A percentile compares a stretch with the other conserved stretches of the same genome.
These are phyloP conservation scores for Leucophenga maculata DNA, from an alignment of 2,888 invertebrate species.

Conservation along the genomic window DNA sequence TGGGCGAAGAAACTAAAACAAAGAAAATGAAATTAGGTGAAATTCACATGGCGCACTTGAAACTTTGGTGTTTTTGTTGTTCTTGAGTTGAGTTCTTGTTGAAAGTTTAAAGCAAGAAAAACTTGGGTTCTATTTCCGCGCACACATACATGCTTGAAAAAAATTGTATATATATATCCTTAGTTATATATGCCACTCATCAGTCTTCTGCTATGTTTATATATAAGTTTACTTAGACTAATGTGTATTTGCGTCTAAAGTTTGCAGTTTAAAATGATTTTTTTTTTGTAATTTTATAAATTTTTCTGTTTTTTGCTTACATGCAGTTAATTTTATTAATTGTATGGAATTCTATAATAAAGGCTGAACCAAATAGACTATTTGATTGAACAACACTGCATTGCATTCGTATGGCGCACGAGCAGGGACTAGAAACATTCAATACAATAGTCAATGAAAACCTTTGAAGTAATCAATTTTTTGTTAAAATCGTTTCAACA, in stretches of 20 bases:
- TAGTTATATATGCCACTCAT: neutral
- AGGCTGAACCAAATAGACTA: too few species aligned
- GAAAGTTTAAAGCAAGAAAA: constrained; percentile 26
- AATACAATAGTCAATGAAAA: too few species aligned
- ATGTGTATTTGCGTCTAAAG: neutral
- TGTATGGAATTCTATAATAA: too few species aligned
- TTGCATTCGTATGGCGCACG: too few species aligned
- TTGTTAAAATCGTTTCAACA: too few species aligned
- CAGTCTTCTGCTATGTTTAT: neutral
- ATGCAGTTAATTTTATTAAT: constrained; percentile 3
- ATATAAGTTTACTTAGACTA: neutral
- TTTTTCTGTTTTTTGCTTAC: neutral
- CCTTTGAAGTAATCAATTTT: too few species aligned
- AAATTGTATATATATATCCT: constrained; percentile 5
- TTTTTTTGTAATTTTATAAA: neutral
- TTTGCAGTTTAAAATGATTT: constrained; percentile 6
- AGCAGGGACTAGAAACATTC: too few species aligned
- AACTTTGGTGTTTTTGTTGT: constrained; percentile 17
- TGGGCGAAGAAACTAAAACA: constrained; percentile 3
- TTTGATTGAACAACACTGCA: too few species aligned
- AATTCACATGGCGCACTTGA: constrained; percentile 23
- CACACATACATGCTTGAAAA: constrained; percentile 14
- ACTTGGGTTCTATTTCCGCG: neutral
- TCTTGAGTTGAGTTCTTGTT: constrained; percentile 30
- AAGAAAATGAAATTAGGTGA: constrained; percentile 30